Evolutionary conservation across 2,113 vertebrate genomes (phyloP).

Genomic region (cat (Felis catus)): DNA sequence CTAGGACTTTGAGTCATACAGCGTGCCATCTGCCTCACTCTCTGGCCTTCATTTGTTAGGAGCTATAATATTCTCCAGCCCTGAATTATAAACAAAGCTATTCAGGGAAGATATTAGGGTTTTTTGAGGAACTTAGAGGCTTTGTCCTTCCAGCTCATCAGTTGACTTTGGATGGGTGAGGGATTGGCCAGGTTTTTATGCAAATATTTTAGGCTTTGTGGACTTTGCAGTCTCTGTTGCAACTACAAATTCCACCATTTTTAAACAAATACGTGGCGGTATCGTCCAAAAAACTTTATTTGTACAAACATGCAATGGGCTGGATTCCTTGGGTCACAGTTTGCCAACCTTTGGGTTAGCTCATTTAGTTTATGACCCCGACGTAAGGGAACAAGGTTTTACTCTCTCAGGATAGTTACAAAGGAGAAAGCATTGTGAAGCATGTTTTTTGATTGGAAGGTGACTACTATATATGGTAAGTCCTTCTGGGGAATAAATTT

Average conservation of each 20-base stretch:
- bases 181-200: background rate
- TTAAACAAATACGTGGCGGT: background rate
- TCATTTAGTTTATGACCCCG: background rate
- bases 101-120: background rate
- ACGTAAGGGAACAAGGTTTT: background rate
- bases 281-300: slow-evolving; percentile 1
- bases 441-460: background rate
- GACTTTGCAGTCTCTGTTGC: background rate
- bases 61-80: background rate
- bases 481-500: background rate
- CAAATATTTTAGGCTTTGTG: background rate
- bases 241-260: background rate
- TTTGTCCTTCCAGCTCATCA: background rate
- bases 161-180: background rate
- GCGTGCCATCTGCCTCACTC: background rate
- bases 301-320: background rate
- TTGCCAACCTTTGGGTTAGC: background rate
- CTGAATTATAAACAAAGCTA: background rate
- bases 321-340: background rate
- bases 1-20: background rate
- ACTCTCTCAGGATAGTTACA: background rate
- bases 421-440: background rate
- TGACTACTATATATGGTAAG: background rate
- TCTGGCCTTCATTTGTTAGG: slow-evolving; percentile 17
- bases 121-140: background rate